Conservation (phyloP, 1,140 invertebrate genomes). For the Zaprionus camerounensis region DNA sequence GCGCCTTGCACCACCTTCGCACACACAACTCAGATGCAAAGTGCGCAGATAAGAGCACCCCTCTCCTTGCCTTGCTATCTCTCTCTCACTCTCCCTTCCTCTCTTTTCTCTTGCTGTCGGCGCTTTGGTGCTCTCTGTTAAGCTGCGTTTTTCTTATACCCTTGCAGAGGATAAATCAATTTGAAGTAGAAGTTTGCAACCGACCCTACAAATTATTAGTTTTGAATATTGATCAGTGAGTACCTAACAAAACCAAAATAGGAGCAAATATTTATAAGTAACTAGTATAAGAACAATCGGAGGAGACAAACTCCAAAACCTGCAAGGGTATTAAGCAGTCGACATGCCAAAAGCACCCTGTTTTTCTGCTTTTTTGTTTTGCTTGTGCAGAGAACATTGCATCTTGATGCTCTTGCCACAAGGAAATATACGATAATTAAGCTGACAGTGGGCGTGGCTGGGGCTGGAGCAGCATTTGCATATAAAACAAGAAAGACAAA, state of each 20-base stretch:
- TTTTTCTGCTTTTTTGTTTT: no score
- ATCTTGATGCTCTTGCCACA: conserved; percentile 33
- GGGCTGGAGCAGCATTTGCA: conserved; percentile 50
- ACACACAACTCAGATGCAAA: conserved; percentile 45
- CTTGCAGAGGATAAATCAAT: no score
- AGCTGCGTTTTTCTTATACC: background rate
- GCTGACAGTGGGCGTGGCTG: conserved; percentile 67
- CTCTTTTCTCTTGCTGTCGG: background rate
- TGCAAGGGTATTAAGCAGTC: no score
- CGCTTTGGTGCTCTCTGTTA: background rate
- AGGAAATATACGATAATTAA: conserved; percentile 63
- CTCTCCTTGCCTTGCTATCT: background rate
- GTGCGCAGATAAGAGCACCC: conserved; percentile 43
- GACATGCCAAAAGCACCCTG: background rate
- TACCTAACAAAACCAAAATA: no score
- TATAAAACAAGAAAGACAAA: conserved; percentile 46
- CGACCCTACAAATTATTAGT: no score
- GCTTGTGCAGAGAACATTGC: conserved; percentile 24
- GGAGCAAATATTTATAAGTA: no score
- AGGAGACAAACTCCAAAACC: no score
- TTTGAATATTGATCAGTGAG: background rate
- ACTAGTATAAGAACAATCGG: no score
- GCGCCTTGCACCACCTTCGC: conserved; percentile 23
- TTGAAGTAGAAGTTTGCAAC: no score
- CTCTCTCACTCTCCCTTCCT: background rate